Percentiles rank a stretch among this genome's conserved stretches.
phyloP scores from a whole-genome alignment of 2,888 invertebrate genomes.

The Metopia argyrocephala region DNA sequence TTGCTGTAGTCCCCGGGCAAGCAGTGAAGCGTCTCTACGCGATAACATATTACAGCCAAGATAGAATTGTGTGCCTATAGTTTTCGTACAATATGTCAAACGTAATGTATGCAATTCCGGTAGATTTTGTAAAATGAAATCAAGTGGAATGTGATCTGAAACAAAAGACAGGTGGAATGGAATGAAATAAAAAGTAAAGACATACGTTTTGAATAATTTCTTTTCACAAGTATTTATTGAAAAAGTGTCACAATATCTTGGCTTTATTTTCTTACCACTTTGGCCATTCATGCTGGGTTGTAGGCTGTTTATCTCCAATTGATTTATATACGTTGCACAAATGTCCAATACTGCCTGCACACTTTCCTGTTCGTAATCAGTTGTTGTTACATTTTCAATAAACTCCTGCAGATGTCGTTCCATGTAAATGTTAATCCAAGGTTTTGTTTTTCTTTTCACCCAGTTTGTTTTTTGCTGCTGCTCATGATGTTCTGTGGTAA shows the following conservation, averaged over 20 bases:
- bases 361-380: conserved; percentile 76
- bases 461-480: neutral
- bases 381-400: conserved; percentile 75
- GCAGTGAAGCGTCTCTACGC: conserved; percentile 72
- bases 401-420: conserved; percentile 78
- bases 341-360: conserved; percentile 75
- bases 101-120: conserved; percentile 75
- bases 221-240: conserved; percentile 19
- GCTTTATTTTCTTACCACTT: conserved; percentile 67
- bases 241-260: conserved; percentile 1
- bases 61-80: conserved; percentile 76
- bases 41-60: conserved; percentile 76
- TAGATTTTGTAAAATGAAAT: conserved; percentile 77
- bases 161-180: neutral
- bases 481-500: neutral
- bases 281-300: conserved; percentile 73
- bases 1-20: conserved; percentile 75
- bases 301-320: conserved; percentile 75
- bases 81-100: conserved; percentile 77
- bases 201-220: too few species aligned
- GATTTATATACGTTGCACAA: conserved; percentile 76
- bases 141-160: conserved; percentile 78
- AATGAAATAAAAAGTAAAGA: neutral
- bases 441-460: conserved; percentile 45
- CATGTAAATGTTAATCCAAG: conserved; percentile 78